phyloP scores from a whole-genome alignment of 2,888 invertebrate genomes.

The Tortricodes alternella region DNA sequence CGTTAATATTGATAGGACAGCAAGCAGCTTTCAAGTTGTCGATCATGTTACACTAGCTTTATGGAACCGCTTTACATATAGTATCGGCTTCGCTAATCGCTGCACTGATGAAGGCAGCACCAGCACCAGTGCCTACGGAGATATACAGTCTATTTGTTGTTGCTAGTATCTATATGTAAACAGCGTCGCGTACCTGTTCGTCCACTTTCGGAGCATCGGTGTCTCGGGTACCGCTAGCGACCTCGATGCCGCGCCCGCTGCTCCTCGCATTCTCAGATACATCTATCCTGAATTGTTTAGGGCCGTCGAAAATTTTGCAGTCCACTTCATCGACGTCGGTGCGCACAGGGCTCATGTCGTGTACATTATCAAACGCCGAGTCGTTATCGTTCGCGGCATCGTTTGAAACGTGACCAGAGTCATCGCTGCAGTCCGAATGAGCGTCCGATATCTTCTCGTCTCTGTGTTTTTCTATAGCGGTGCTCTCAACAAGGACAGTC shows the following conservation, averaged over 20 bases:
- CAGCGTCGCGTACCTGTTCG: slow-evolving; percentile 80
- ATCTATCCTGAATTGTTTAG: slow-evolving; percentile 70
- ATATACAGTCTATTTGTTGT: slow-evolving; percentile 69
- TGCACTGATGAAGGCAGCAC: slow-evolving; percentile 38
- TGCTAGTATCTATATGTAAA: slow-evolving; percentile 69
- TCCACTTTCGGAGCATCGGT: slow-evolving; percentile 78
- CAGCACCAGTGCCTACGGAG: slow-evolving; percentile 30
- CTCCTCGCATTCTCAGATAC: slow-evolving; percentile 66
- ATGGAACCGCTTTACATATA: slow-evolving; percentile 45
- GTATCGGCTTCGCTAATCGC: slow-evolving; percentile 51
- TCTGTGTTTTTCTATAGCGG: slow-evolving; percentile 59
- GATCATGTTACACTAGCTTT: slow-evolving; percentile 52
- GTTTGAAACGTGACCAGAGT: slow-evolving; percentile 92
- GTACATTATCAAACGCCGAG: slow-evolving; percentile 61
- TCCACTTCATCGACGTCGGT: slow-evolving; percentile 63
- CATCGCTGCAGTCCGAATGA: slow-evolving; percentile 89
- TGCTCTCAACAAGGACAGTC: slow-evolving; percentile 63
- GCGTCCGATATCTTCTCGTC: slow-evolving; percentile 82
- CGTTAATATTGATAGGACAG: slow-evolving; percentile 48
- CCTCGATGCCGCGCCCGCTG: slow-evolving; percentile 75
- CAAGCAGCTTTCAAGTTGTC: slow-evolving; percentile 54
- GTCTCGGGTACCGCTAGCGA: slow-evolving; percentile 80
- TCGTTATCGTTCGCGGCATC: slow-evolving; percentile 90
- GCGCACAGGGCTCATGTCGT: slow-evolving; percentile 55
- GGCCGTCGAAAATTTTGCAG: slow-evolving; percentile 63